Conservation (phyloP, 1,140 invertebrate genomes). For the Diabrotica undecimpunctata region DNA sequence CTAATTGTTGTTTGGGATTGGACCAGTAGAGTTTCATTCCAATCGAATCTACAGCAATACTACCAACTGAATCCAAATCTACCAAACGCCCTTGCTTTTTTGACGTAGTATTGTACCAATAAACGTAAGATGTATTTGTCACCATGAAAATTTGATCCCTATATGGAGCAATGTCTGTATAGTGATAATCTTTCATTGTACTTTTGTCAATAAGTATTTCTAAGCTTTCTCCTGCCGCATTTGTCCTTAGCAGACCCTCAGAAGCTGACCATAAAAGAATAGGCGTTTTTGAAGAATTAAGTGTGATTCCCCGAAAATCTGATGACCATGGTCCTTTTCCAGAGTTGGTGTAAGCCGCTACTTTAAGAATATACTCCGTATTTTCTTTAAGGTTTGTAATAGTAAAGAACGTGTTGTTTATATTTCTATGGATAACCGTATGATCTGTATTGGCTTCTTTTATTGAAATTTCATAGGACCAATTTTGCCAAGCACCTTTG, state of each 20-base stretch:
- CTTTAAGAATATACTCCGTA: conserved; percentile 72
- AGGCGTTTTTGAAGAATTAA: conserved; percentile 48
- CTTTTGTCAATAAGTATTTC: conserved; percentile 61
- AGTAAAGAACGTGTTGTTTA: conserved; percentile 60
- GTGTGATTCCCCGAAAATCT: conserved; percentile 65
- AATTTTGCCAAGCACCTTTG: conserved; percentile 76
- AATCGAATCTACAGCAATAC: conserved; percentile 84
- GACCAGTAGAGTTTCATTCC: conserved; percentile 87
- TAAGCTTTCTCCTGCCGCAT: conserved; percentile 69
- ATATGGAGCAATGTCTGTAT: conserved; percentile 43
- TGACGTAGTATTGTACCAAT: conserved; percentile 66
- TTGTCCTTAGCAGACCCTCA: conserved; percentile 66
- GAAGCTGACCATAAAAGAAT: conserved; percentile 66
- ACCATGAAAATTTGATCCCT: conserved; percentile 62
- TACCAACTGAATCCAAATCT: conserved; percentile 68
- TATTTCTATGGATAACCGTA: conserved; percentile 52
- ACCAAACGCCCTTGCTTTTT: conserved; percentile 54
- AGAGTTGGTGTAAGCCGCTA: conserved; percentile 69
- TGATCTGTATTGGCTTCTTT: conserved; percentile 56
- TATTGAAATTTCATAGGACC: conserved; percentile 78
- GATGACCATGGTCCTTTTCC: conserved; percentile 78
- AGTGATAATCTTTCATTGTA: conserved; percentile 45
- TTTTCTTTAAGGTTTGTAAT: conserved; percentile 67
- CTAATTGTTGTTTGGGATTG: conserved; percentile 75
- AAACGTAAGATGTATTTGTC: conserved; percentile 67